These are phyloP conservation scores for Laothoe populi DNA, from an alignment of 2,888 invertebrate genomes.

Conservation along the genomic window DNA sequence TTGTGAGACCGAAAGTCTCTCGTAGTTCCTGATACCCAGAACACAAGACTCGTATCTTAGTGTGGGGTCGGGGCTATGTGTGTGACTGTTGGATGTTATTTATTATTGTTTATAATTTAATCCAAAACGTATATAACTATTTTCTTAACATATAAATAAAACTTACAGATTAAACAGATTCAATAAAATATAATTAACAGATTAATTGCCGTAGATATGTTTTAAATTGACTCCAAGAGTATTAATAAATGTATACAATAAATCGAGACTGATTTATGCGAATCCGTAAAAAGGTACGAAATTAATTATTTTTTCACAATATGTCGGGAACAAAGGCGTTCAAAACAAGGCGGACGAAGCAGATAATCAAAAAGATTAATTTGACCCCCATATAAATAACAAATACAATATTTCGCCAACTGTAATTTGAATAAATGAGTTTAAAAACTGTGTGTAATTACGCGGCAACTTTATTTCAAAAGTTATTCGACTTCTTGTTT, in stretches of 20 bases:
- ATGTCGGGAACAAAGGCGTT: constrained; percentile 38
- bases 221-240: constrained; percentile 5
- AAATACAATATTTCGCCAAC: constrained; percentile 35
- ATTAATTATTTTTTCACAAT: constrained; percentile 37
- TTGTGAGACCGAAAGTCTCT: too few species aligned
- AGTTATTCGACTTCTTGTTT: constrained; percentile 14
- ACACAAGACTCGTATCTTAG: too few species aligned
- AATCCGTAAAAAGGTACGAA: constrained; percentile 15
- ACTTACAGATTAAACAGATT: neutral
- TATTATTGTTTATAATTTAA: too few species aligned
- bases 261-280: constrained; percentile 16
- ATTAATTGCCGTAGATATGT: neutral
- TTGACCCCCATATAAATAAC: constrained; percentile 42
- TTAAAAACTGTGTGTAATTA: constrained; percentile 36
- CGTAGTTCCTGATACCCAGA: too few species aligned
- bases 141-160: neutral
- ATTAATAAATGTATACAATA: constrained; percentile 17
- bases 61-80: too few species aligned
- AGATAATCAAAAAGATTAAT: constrained; percentile 45
- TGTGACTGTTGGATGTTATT: too few species aligned
- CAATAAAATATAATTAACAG: constrained; percentile 11
- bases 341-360: constrained; percentile 38
- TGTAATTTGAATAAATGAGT: constrained; percentile 38
- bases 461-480: constrained; percentile 1
- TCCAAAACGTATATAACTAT: too few species aligned